These are phyloP conservation scores for Collichthys lucidus DNA, from an alignment of 2,113 vertebrate genomes.

Conservation along the genomic window DNA sequence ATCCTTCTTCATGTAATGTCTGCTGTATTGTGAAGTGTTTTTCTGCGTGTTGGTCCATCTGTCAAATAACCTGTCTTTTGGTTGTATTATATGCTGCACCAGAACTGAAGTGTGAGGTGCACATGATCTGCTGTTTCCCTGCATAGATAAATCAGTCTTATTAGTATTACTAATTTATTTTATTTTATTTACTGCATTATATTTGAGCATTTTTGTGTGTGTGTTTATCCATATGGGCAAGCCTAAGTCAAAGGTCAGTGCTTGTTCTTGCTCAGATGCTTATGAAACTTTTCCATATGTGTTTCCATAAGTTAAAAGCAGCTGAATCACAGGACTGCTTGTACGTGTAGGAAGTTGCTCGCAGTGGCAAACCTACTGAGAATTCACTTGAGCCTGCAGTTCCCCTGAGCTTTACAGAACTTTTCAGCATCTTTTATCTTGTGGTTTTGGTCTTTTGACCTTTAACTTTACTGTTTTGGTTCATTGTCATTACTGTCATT, in stretches of 20 bases:
- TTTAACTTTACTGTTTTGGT: background rate
- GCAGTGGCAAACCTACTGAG: background rate
- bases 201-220: background rate
- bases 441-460: background rate
- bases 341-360: background rate
- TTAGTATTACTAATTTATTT: background rate
- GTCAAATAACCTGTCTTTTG: background rate
- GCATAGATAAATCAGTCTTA: background rate
- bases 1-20: constrained; percentile 11
- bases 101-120: background rate
- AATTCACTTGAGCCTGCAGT: background rate
- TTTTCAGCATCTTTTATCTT: too few species aligned
- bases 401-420: background rate
- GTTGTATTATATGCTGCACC: background rate
- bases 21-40: background rate
- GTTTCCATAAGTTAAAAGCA: background rate
- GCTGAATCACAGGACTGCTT: background rate
- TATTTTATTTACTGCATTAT: background rate
- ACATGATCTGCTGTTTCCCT: background rate
- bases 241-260: background rate
- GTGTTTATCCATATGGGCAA: background rate
- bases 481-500: background rate
- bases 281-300: background rate
- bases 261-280: background rate
- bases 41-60: background rate